Evolutionary conservation across 1,140 invertebrate genomes (phyloP), one percentile per base, ranked within the genome.

Genomic region (Littorina saxatilis): DNA sequence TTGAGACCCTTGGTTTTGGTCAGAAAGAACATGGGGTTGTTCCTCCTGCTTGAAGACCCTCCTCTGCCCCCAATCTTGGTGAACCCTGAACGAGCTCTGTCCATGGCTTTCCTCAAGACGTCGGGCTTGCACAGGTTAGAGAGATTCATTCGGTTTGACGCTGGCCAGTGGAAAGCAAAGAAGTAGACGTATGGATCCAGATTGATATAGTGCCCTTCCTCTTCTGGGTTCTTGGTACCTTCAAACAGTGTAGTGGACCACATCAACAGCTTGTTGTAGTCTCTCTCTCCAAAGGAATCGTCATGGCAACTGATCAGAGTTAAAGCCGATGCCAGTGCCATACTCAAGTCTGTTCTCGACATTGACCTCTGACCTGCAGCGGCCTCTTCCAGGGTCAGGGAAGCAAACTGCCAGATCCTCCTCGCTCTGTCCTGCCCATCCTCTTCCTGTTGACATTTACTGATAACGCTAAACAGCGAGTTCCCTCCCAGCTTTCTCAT

Each of bases 151-250:
- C 77, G 80, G 50, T 43, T 70, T n/a, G 72, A 70, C 7, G 83
- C 82, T 68, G 86, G 86, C 86, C 86, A 87, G 37, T 87, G 81
- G 23, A 87, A 79, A 72, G 85, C 76, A 55, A 87, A 63, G 35
- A 83, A 61, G 50, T 80, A 85, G 50, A 87, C 55, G 61, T 73
- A 87, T 2, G 84, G 68, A 77, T 87, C 86, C 27, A 87, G 63
- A 27, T 85, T 55, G n/a, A 84, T 66, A 68, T 61, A 74, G n/a
- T n/a, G n/a, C 63, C 43, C 29, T 73, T 74, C 5, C 13, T 3
- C 20, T 15, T 73, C 40, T 13, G 52, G 76, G n/a, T 66, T 61
- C 13, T 39, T 66, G 0, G 13, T 61, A 37, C n/a, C n/a, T 29
- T 61, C 11, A 35, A 37, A 78, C 17, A 78, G 20, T 63, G 63